Base-by-base conservation (phyloP, 2,113 vertebrate genomes). In the Phylloscopus whistleri region DNA sequence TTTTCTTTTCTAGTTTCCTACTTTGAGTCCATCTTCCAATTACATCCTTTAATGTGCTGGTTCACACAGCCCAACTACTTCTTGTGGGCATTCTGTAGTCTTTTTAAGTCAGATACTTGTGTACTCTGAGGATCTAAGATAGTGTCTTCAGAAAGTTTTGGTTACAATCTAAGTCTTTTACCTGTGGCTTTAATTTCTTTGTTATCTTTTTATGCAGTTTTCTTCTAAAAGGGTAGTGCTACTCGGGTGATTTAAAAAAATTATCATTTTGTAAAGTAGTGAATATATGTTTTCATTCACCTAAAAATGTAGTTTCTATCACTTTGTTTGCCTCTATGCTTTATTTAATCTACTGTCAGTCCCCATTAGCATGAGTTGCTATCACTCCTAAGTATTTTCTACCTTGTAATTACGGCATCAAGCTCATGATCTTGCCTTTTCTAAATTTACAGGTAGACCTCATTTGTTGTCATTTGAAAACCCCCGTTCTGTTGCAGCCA, bases 51-150 rank as follows among this genome's bases (percentile, higher is more conserved):
- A 33, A 24, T 15, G 46, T n/a, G 19, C 58, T 53, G 53, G 37
- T 37, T 68, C 22, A 23, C 8, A 4, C 0, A 1, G 26, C 67
- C 55, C 60, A 16, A 0, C 16, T 68, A 7, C 21, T 94, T 43
- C 80, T 26, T n/a, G 23, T 58, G 37, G 59, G 19, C 28, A 41
- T 39, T 35, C 59, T 59, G 13, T 22, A 35, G n/a, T 17, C 16
- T 5, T 73, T 62, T 59, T 0, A 56, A 30, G 49, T 19, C 12
- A 44, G 15, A 53, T 15, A 4, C 0, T 2, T 1, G 5, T 39
- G 30, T 59, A 4, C 13, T 33, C 55, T n/a, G 30, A 51, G 68
- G n/a, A 46, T 41, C 49, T 51, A 39, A 69, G 33, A 8, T 7
- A n/a, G 35, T 21, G 13, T 69, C 63, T 74, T 83, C 75, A 80